Evolutionary conservation across 2,888 invertebrate species (phyloP).

Genomic region (Allygus modestus): DNA sequence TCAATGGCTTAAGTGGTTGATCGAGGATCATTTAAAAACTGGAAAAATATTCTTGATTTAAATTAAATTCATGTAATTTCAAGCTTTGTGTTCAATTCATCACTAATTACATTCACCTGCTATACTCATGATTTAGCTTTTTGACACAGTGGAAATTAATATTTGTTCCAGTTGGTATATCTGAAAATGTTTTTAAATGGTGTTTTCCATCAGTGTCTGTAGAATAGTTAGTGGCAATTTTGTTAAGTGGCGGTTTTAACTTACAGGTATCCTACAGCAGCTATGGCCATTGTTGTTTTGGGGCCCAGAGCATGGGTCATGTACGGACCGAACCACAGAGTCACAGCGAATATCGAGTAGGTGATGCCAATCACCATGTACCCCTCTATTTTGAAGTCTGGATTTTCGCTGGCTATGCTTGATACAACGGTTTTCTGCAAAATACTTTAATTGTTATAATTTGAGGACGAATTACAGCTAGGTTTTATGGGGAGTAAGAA

Average conservation of each 20-base stretch:
- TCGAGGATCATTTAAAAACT: no score
- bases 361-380: constrained; percentile 66
- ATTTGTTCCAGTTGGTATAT: no score
- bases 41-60: no score
- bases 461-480: not conserved
- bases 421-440: constrained; percentile 67
- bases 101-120: no score
- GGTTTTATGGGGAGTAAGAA: not conserved
- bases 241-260: constrained; percentile 10
- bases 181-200: no score
- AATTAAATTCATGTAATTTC: no score
- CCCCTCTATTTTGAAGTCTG: constrained; percentile 66
- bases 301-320: constrained; percentile 65
- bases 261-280: constrained; percentile 66
- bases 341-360: constrained; percentile 66
- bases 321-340: constrained; percentile 66
- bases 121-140: no score
- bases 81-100: no score
- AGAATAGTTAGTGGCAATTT: no score
- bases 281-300: constrained; percentile 65
- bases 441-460: not conserved
- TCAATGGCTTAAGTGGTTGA: no score
- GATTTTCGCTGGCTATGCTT: constrained; percentile 66
- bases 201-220: no score
- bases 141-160: no score